Base-by-base conservation (phyloP, 2,113 vertebrate genomes). In the Thinocorus orbignyianus region DNA sequence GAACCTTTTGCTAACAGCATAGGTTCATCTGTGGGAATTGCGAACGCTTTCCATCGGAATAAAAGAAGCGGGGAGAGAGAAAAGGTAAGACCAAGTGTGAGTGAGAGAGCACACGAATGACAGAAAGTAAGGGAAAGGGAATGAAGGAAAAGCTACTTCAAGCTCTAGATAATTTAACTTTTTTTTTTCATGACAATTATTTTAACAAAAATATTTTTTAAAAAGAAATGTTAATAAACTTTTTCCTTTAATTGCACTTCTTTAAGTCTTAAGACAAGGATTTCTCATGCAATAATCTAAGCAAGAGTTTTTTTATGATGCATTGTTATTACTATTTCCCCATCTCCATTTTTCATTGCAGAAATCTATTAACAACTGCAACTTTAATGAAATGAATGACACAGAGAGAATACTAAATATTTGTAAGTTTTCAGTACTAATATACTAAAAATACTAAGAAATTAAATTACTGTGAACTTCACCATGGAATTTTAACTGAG, bases 291-390 rank as follows among this genome's bases (percentile, higher is more conserved):
- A 62, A 25, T 22, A 83, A 94, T 39, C 41, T 35, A 88, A 95
- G 68, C 24, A 66, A 78, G 64, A 86, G 42, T 35, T 4, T 65
- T 96, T 79, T 55, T 60, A 90, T 68, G 70, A 31, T 44, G 24
- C 46, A 85, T 37, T 44, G 20, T 94, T 69, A 69, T 48, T 73
- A 48, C n/a, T 88, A 22, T 55, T 17, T 87, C 39, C 46, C 25
- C 76, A 86, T 83, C 72, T 97, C 92, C 62, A 92, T 64, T 94
- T 97, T 96, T 91, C 66, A 74, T 86, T 77, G 60, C 41, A 90
- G 61, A 92, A 94, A 88, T 48, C 64, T 1, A 61, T 76, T 35
- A 92, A 77, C 23, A 89, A 31, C 39, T 85, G 23, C 48, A 94
- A 37, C 13, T 89, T 65, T 60, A 89, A 60, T 35, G 55, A 93